A percentile compares a stretch with the other conserved stretches of the same genome.
Evolutionary conservation across 2,888 invertebrate species (phyloP).

Genomic region (Leucophora obtusa): DNA sequence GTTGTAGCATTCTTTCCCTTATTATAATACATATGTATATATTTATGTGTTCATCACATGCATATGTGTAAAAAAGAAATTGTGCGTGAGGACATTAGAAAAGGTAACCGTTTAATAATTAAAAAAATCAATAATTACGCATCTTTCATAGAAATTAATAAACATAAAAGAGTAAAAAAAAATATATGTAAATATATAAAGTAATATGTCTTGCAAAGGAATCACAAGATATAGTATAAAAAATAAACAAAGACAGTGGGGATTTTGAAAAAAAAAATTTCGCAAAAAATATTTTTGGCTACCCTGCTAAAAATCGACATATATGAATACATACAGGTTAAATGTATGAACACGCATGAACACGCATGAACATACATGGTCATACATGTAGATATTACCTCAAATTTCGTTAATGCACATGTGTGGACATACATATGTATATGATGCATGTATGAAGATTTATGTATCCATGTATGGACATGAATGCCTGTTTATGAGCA

Average conservation of each 20-base stretch:
- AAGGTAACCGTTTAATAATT: constrained; percentile 40
- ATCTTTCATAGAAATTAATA: constrained; percentile 48
- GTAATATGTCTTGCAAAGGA: constrained; percentile 25
- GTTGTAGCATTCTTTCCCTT: constrained; percentile 21
- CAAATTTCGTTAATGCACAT: too few relatives aligned
- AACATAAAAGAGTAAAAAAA: constrained; percentile 10
- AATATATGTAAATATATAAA: not conserved
- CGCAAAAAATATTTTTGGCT: too few relatives aligned
- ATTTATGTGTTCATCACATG: not conserved
- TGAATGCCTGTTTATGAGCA: too few relatives aligned
- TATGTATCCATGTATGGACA: too few relatives aligned
- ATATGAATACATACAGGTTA: too few relatives aligned
- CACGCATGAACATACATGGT: too few relatives aligned
- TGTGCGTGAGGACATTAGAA: constrained; percentile 58
- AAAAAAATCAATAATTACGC: constrained; percentile 61
- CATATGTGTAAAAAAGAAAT: constrained; percentile 35
- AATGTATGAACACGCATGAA: too few relatives aligned
- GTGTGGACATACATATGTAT: too few relatives aligned
- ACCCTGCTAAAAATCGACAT: too few relatives aligned
- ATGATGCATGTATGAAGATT: too few relatives aligned
- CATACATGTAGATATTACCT: too few relatives aligned
- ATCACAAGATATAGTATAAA: not conserved
- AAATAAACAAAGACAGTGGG: not conserved
- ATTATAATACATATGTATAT: not conserved
- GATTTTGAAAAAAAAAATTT: not conserved